Percentiles rank a stretch among this genome's conserved stretches.
Conservation (phyloP, 92 coral and sea anemone species). For the Phenganax subtilis region DNA sequence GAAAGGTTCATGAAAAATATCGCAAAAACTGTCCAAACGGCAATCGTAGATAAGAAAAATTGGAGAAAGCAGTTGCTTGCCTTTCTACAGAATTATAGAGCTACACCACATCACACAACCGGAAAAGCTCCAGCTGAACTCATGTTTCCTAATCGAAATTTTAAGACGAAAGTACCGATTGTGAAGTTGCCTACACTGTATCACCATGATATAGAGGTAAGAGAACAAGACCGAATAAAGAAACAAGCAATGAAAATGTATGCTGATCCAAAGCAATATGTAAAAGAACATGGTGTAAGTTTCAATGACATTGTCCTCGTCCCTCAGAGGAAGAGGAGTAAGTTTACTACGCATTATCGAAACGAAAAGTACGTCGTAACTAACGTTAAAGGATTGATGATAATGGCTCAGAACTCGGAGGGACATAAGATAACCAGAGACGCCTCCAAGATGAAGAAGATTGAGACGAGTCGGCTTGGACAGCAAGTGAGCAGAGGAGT, state of each 20-base stretch:
- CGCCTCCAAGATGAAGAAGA: not conserved
- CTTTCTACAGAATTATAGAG: conserved; percentile 4
- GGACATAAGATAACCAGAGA: not conserved
- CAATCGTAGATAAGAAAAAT: not conserved
- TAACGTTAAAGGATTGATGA: no score
- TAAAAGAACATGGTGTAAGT: conserved; percentile 22
- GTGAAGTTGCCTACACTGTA: not conserved
- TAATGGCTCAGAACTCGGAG: not conserved
- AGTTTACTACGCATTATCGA: conserved; percentile 2
- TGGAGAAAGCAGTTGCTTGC: not conserved
- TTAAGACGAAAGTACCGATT: conserved; percentile 19
- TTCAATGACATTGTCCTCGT: not conserved
- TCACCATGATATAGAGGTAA: not conserved
- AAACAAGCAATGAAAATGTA: conserved; percentile 21
- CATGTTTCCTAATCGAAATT: conserved; percentile 21
- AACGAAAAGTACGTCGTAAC: no score
- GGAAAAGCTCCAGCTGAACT: conserved; percentile 19
- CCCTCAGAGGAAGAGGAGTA: not conserved
- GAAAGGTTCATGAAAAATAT: conserved; percentile 6
- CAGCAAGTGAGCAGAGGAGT: not conserved
- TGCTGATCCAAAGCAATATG: conserved; percentile 37
- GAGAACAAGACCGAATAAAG: conserved; percentile 4
- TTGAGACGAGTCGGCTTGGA: not conserved
- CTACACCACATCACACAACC: conserved; percentile 19
- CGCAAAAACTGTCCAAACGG: not conserved